Percentiles rank a stretch among this genome's conserved stretches.
phyloP scores from a whole-genome alignment of 1,140 invertebrate species.

The Nixonia krombeini region DNA sequence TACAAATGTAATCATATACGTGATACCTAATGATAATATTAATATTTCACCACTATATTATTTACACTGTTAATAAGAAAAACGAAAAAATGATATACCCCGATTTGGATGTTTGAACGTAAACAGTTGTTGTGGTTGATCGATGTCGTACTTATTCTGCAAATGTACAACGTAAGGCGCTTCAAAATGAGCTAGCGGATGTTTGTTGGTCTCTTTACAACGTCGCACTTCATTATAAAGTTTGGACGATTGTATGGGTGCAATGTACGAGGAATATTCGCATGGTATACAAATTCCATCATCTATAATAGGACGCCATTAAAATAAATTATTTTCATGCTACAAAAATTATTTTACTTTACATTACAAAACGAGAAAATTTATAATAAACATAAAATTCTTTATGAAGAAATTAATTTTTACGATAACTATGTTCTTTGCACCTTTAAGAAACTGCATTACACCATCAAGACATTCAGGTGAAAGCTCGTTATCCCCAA shows the following conservation, averaged over 20 bases:
- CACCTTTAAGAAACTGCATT: conserved; percentile 87
- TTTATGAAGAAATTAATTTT: neutral
- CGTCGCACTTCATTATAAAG: conserved; percentile 80
- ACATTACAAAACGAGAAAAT: neutral
- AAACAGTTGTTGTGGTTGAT: conserved; percentile 84
- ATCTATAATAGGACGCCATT: conserved; percentile 74
- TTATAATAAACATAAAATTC: no score
- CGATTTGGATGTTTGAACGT: conserved; percentile 91
- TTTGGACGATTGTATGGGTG: conserved; percentile 87
- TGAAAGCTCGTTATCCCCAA: conserved; percentile 98
- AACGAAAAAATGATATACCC: conserved; percentile 56
- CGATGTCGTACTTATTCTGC: conserved; percentile 91
- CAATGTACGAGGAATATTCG: conserved; percentile 92
- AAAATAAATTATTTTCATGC: conserved; percentile 12
- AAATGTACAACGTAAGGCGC: conserved; percentile 94
- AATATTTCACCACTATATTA: neutral
- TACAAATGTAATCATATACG: no score
- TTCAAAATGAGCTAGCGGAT: conserved; percentile 79
- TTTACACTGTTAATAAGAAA: conserved; percentile 3
- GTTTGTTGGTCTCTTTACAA: conserved; percentile 76
- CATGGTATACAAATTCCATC: conserved; percentile 94
- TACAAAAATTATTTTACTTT: neutral
- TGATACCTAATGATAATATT: no score
- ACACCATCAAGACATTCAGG: conserved; percentile 99
- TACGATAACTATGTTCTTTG: conserved; percentile 8